Percentiles rank a stretch among this genome's conserved stretches.
Evolutionary conservation across 2,888 invertebrate genomes (phyloP).

Genomic region (Sphaeridia pumilis): DNA sequence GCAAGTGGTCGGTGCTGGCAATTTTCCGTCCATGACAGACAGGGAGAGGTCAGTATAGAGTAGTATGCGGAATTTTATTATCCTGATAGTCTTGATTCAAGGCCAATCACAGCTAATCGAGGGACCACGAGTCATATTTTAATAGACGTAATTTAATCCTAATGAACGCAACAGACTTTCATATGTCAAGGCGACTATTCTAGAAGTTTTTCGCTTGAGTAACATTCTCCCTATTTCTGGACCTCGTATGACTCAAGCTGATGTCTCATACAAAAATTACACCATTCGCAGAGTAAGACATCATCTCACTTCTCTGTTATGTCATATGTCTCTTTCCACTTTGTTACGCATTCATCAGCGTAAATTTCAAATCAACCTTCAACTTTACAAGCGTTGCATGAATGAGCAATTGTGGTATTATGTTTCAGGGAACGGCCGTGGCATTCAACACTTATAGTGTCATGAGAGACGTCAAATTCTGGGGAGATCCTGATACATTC

Average conservation of each 20-base stretch:
- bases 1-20: conserved; percentile 40
- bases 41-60: conserved; percentile 43
- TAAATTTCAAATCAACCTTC: neutral
- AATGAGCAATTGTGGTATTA: neutral
- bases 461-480: conserved; percentile 21
- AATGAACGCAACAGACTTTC: conserved; percentile 19
- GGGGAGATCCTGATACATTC: conserved; percentile 26
- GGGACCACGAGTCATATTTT: too few relatives aligned
- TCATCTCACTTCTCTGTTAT: neutral
- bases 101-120: too few relatives aligned
- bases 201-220: conserved; percentile 27
- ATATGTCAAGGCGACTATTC: conserved; percentile 24
- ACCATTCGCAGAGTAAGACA: conserved; percentile 24
- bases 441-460: conserved; percentile 28
- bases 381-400: neutral
- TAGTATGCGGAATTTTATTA: too few relatives aligned
- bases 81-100: too few relatives aligned
- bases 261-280: conserved; percentile 26
- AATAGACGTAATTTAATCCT: neutral
- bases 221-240: conserved; percentile 31
- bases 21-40: conserved; percentile 43
- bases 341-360: neutral
- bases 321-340: neutral
- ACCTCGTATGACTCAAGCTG: conserved; percentile 23
- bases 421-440: conserved; percentile 22